Conservation (phyloP, 2,113 vertebrate genomes). For the Etia nguti region DNA sequence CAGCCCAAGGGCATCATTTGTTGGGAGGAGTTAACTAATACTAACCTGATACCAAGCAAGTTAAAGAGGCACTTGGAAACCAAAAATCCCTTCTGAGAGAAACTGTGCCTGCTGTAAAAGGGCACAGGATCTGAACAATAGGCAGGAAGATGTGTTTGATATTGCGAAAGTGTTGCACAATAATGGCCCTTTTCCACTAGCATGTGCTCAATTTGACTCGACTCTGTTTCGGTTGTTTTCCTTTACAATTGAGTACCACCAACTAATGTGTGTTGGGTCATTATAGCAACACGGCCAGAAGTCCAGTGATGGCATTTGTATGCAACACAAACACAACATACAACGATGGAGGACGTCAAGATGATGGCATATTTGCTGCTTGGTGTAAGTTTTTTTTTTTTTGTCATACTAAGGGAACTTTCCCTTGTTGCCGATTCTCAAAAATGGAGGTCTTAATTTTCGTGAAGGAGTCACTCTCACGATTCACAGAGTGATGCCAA, state of each 20-base stretch:
- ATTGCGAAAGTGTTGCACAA: not conserved
- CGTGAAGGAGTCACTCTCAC: not conserved
- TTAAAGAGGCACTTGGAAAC: not conserved
- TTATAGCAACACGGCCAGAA: not conserved
- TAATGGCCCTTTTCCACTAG: not conserved
- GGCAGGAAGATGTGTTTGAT: not conserved
- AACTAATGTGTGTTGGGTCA: not conserved
- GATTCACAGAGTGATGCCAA: not conserved
- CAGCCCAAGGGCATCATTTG: not conserved
- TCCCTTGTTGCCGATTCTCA: rapidly evolving
- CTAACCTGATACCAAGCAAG: not conserved
- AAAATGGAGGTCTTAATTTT: not conserved
- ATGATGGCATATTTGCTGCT: not conserved
- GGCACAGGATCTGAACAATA: not conserved
- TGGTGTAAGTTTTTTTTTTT: not conserved
- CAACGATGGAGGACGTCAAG: not conserved
- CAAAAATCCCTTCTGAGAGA: not conserved
- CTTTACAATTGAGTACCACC: not conserved
- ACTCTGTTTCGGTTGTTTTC: not conserved
- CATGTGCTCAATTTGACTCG: not conserved
- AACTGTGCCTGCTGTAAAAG: not conserved
- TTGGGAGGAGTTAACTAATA: not conserved
- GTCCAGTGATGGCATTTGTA: not conserved
- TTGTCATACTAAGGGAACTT: not conserved
- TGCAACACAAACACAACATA: not conserved